Percentiles rank a stretch among this genome's conserved stretches.
Conservation (phyloP, 1,140 invertebrate species). For the Melipona quadrifasciata region DNA sequence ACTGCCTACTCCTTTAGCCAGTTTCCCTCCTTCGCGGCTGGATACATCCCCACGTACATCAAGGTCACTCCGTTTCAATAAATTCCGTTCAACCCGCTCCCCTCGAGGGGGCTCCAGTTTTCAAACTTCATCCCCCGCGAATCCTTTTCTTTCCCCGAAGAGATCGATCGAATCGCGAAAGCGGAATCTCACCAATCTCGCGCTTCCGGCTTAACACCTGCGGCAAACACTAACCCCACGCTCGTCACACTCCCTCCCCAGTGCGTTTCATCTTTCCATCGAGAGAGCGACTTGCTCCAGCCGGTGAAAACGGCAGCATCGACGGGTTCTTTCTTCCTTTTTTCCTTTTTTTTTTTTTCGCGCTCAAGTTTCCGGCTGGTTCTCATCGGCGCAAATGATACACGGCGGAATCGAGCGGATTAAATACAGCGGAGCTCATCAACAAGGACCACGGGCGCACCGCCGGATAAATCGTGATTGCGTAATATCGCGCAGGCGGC, state of each 20-base stretch:
- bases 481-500: conserved; percentile 71
- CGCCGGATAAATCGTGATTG: conserved; percentile 70
- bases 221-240: background rate
- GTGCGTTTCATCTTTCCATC: background rate
- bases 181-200: background rate
- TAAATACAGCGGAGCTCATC: conserved; percentile 58
- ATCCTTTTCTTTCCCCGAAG: no score
- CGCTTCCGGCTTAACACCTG: background rate
- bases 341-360: background rate
- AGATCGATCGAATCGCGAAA: no score
- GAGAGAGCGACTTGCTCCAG: background rate
- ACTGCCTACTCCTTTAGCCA: background rate
- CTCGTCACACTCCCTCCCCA: background rate
- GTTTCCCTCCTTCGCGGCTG: no score
- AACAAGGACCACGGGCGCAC: conserved; percentile 36
- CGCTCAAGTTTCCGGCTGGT: conserved; percentile 10
- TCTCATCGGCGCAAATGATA: conserved; percentile 44
- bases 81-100: no score
- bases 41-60: no score
- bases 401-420: conserved; percentile 50
- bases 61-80: no score
- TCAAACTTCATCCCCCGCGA: no score
- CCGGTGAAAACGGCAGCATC: background rate
- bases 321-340: background rate
- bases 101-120: no score